Conservation (phyloP, 1,140 invertebrate genomes). For the Papilio polytes region DNA sequence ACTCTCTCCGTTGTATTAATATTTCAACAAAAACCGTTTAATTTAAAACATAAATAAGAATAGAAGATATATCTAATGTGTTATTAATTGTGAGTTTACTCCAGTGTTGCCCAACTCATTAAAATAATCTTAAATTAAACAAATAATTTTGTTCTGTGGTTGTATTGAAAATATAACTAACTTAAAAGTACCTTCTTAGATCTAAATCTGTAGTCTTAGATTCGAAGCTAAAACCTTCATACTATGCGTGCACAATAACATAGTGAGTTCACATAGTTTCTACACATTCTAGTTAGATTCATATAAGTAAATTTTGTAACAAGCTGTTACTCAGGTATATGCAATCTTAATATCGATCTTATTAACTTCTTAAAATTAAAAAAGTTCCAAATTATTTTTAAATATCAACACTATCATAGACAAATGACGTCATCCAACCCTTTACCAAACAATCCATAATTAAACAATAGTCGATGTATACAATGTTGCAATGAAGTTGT, state of each 20-base stretch:
- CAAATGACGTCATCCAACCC: too few relatives aligned
- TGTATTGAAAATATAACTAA: not conserved
- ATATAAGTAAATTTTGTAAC: not conserved
- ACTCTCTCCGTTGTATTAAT: not conserved
- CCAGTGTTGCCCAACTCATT: not conserved
- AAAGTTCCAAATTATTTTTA: too few relatives aligned
- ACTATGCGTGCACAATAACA: constrained; percentile 15
- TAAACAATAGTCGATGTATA: constrained; percentile 52
- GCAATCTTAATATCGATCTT: too few relatives aligned
- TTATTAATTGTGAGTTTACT: constrained; percentile 3
- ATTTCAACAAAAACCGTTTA: not conserved
- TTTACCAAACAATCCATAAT: too few relatives aligned
- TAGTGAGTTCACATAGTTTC: not conserved
- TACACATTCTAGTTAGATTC: not conserved
- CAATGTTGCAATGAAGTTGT: constrained; percentile 51
- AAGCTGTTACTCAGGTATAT: not conserved
- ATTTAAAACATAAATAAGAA: not conserved
- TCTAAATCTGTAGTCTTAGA: not conserved
- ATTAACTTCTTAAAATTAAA: too few relatives aligned
- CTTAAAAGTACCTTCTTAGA: not conserved
- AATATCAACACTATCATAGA: too few relatives aligned
- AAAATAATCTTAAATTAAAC: not conserved
- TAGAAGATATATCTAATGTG: not conserved
- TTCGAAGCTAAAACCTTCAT: not conserved
- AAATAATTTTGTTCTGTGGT: not conserved